phyloP scores from a whole-genome alignment of 2,113 vertebrate genomes.

The Candoia aspera region DNA sequence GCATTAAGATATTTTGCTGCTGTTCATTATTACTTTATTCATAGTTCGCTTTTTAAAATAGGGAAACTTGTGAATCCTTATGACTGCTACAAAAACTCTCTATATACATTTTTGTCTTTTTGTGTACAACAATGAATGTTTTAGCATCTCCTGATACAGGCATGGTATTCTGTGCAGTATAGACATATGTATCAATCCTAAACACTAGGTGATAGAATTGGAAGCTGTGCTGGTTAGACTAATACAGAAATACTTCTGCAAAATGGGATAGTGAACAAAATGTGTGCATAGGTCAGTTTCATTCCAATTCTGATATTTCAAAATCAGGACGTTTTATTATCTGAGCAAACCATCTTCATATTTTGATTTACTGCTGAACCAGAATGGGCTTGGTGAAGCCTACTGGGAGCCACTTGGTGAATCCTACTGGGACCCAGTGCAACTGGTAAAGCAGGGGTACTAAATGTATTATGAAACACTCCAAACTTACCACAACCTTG shows the following conservation, averaged over 20 bases:
- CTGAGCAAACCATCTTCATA: neutral
- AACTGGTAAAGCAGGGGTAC: too few species aligned
- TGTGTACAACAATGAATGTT: conserved; percentile 96
- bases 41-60: conserved; percentile 70
- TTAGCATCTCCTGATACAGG: conserved; percentile 91
- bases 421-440: too few species aligned
- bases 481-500: too few species aligned
- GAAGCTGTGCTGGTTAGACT: conserved; percentile 97
- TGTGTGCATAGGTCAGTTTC: conserved; percentile 98
- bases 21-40: conserved; percentile 70
- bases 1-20: conserved; percentile 67
- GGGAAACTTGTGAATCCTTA: conserved; percentile 84
- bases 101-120: conserved; percentile 84
- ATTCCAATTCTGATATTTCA: conserved; percentile 69
- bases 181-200: conserved; percentile 99
- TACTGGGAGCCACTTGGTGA: too few species aligned
- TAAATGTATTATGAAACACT: too few species aligned
- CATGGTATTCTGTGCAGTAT: conserved; percentile 98
- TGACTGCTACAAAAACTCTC: conserved; percentile 75
- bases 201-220: conserved; percentile 99
- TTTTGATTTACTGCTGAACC: conserved; percentile 39
- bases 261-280: conserved; percentile 93
- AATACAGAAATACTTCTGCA: conserved; percentile 97
- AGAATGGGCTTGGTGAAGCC: too few species aligned
- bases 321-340: too few species aligned